Conservation (phyloP, 2,888 invertebrate species). For the Ochlodes sylvanus region DNA sequence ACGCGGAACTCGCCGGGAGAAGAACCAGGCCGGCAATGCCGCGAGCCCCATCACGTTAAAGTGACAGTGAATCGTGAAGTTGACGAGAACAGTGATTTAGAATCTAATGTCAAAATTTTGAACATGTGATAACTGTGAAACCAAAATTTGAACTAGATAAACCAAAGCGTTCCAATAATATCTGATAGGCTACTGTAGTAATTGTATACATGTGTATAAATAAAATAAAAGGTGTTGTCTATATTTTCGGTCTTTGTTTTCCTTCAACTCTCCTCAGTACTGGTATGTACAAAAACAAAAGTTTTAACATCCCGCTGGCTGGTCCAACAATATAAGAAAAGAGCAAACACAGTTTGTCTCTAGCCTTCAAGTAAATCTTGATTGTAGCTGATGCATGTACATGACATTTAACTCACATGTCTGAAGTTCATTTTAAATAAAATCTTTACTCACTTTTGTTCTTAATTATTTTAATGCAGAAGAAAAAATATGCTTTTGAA, state of each 20-base stretch:
- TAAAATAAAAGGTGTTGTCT: conserved; percentile 48
- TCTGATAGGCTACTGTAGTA: conserved; percentile 29
- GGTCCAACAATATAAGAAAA: conserved; percentile 18
- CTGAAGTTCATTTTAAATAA: too few species aligned
- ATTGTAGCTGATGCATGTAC: neutral
- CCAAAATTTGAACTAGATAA: conserved; percentile 43
- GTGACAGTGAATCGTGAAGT: conserved; percentile 43
- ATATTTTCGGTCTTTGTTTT: conserved; percentile 40
- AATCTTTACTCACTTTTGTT: too few species aligned
- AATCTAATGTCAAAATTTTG: conserved; percentile 27
- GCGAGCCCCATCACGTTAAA: conserved; percentile 26
- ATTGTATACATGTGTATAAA: conserved; percentile 39
- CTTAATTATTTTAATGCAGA: too few species aligned
- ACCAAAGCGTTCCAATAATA: conserved; percentile 43
- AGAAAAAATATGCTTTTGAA: too few species aligned
- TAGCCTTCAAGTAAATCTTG: conserved; percentile 10
- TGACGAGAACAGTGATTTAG: conserved; percentile 44
- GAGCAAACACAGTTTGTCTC: conserved; percentile 2
- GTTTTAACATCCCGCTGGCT: conserved; percentile 8
- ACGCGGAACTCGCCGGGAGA: conserved; percentile 21
- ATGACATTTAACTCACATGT: too few species aligned
- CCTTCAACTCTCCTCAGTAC: conserved; percentile 31
- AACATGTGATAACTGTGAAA: conserved; percentile 46
- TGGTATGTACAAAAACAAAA: conserved; percentile 42
- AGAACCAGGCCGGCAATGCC: conserved; percentile 28